Evolutionary conservation across 2,797 vertebrate genomes (phyloP).

Genomic region (Microctenopoma stevenorrisi): DNA sequence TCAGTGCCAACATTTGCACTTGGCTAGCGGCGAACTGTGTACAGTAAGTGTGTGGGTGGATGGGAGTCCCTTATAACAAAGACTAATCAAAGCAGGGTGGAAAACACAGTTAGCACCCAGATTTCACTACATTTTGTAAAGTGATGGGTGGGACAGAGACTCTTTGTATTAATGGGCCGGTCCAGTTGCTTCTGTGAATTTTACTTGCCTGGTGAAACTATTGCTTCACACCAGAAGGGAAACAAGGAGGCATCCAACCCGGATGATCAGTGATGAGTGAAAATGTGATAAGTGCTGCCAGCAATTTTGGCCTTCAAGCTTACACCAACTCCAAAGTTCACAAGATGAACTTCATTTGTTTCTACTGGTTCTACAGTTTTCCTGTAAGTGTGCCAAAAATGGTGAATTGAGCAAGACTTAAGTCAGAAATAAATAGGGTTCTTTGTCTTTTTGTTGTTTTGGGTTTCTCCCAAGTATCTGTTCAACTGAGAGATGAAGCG

Average conservation of each 20-base stretch:
- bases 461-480: not conserved
- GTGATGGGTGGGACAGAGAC: not conserved
- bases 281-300: constrained; percentile 2
- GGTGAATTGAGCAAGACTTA: not conserved
- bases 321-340: not conserved
- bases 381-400: not conserved
- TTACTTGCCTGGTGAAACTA: not conserved
- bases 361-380: not conserved
- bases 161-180: not conserved
- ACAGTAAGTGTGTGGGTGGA: constrained; percentile 36
- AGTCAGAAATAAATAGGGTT: not conserved
- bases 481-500: not conserved
- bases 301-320: not conserved
- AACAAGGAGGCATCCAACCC: constrained; percentile 8
- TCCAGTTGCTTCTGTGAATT: constrained; percentile 13
- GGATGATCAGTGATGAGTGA: not conserved
- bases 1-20: constrained; percentile 52
- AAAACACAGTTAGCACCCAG: constrained; percentile 14
- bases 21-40: constrained; percentile 44
- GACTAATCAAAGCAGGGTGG: constrained; percentile 34
- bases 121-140: constrained; percentile 1
- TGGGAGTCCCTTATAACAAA: constrained; percentile 42
- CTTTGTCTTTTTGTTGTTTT: not conserved
- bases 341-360: not conserved
- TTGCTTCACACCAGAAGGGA: too few species aligned